A percentile compares a stretch with the other conserved stretches of the same genome.
Conservation (phyloP, 92 coral and sea anemone genomes). For the Diadumene lineata region DNA sequence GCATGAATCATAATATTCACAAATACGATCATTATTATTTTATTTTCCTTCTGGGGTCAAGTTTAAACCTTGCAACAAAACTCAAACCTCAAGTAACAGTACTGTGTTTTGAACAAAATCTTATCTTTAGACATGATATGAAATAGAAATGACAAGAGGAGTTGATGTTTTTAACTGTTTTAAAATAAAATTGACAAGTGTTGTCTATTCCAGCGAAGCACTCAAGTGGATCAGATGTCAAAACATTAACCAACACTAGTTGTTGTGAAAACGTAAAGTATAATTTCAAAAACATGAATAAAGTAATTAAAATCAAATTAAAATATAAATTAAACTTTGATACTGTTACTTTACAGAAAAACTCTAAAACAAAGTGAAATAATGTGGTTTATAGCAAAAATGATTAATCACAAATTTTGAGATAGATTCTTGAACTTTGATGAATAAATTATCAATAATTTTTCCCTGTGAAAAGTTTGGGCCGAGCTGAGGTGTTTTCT, state of each 20-base stretch:
- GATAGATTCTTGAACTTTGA: too few species aligned
- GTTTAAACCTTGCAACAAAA: background rate
- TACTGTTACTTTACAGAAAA: background rate
- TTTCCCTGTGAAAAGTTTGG: too few species aligned
- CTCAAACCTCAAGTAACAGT: background rate
- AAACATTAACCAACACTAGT: background rate
- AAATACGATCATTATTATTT: too few species aligned
- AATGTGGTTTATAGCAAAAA: background rate
- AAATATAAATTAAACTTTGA: background rate
- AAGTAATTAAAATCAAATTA: conserved; percentile 17
- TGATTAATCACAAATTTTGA: background rate
- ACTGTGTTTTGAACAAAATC: too few species aligned
- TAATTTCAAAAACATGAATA: conserved; percentile 4
- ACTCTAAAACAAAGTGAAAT: background rate
- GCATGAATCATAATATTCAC: background rate
- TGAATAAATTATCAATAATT: background rate
- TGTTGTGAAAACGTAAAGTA: conserved; percentile 1
- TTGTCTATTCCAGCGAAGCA: background rate
- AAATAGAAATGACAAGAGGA: background rate
- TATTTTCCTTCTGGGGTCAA: conserved; percentile 1
- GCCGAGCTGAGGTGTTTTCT: too few species aligned
- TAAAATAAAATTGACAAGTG: background rate
- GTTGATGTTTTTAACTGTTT: background rate
- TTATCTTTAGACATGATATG: background rate
- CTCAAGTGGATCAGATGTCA: background rate